A percentile compares a stretch with the other conserved stretches of the same genome.
These are phyloP conservation scores for Hyles vespertilio DNA, from an alignment of 1,140 invertebrate genomes.

Conservation along the genomic window DNA sequence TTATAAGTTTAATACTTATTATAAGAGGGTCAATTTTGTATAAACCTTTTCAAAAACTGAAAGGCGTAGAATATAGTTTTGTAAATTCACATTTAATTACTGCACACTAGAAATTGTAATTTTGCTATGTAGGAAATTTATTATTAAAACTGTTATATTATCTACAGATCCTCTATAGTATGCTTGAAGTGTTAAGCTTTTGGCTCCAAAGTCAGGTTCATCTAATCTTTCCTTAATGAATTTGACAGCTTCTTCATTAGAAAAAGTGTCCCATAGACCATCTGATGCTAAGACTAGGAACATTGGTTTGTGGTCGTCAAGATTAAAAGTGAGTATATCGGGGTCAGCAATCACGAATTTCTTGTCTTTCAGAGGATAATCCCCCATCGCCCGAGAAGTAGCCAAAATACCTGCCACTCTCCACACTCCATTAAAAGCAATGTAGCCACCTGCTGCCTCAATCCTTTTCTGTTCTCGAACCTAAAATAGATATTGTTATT, in stretches of 20 bases:
- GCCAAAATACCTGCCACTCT: constrained; percentile 96
- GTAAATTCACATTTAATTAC: constrained; percentile 16
- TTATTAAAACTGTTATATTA: constrained; percentile 96
- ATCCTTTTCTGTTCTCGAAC: constrained; percentile 91
- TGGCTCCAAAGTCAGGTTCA: constrained; percentile 92
- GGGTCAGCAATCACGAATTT: constrained; percentile 96
- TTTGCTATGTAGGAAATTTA: constrained; percentile 85
- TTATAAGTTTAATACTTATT: background rate
- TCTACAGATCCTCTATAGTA: constrained; percentile 94
- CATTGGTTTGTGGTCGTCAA: constrained; percentile 88
- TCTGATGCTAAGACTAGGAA: constrained; percentile 96
- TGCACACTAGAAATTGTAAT: constrained; percentile 24
- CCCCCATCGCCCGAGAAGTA: constrained; percentile 94
- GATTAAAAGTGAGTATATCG: constrained; percentile 95
- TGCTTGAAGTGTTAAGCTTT: constrained; percentile 92
- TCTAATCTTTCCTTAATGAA: constrained; percentile 89
- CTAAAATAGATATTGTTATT: constrained; percentile 60
- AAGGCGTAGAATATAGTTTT: constrained; percentile 12
- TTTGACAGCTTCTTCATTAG: constrained; percentile 94
- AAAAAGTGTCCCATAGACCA: constrained; percentile 97
- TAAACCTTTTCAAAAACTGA: constrained; percentile 20
- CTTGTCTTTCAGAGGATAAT: constrained; percentile 96
- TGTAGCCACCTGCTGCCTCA: constrained; percentile 93
- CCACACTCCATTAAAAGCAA: constrained; percentile 97
- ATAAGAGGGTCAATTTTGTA: constrained; percentile 4